These are phyloP conservation scores for Gnathonemus longibarbis DNA, from an alignment of 2,113 vertebrate genomes.

Conservation along the genomic window DNA sequence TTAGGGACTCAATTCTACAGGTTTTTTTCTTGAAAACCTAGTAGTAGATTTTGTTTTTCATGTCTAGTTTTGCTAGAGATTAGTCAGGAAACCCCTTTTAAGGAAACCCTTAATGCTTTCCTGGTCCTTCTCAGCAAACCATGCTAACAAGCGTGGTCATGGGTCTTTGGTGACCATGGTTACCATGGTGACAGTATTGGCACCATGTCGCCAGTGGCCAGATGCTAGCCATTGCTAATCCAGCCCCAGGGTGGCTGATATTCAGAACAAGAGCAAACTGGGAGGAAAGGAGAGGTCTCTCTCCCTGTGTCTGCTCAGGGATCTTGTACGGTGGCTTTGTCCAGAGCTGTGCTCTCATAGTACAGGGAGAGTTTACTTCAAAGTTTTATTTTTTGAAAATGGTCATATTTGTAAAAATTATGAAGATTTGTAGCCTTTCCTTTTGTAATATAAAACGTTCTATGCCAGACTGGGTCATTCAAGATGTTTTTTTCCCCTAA, in stretches of 20 bases:
- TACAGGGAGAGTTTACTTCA: slow-evolving; percentile 75
- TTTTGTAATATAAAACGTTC: slow-evolving; percentile 53
- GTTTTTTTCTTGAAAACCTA: neutral
- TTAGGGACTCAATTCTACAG: neutral
- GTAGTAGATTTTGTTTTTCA: neutral
- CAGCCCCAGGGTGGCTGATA: neutral
- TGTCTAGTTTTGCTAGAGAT: neutral
- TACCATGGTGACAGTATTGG: neutral
- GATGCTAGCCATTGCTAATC: neutral
- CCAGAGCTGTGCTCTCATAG: slow-evolving; percentile 71
- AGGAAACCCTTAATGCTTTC: neutral
- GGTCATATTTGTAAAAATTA: slow-evolving; percentile 78
- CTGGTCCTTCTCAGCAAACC: neutral
- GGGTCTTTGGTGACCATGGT: neutral
- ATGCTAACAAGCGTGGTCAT: neutral
- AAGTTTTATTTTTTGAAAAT: slow-evolving; percentile 75
- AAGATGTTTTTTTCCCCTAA: slow-evolving; percentile 58
- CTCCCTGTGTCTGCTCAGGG: slow-evolving; percentile 70
- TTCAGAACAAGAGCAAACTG: neutral
- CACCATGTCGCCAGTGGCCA: neutral
- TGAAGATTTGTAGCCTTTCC: slow-evolving; percentile 76
- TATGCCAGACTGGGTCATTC: slow-evolving; percentile 64
- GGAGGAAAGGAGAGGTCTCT: slow-evolving; percentile 43
- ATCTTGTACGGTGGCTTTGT: slow-evolving; percentile 65
- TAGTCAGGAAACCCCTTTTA: neutral